Evolutionary conservation across 2,888 invertebrate species (phyloP).

Genomic region (Hipparchia sbordonii): DNA sequence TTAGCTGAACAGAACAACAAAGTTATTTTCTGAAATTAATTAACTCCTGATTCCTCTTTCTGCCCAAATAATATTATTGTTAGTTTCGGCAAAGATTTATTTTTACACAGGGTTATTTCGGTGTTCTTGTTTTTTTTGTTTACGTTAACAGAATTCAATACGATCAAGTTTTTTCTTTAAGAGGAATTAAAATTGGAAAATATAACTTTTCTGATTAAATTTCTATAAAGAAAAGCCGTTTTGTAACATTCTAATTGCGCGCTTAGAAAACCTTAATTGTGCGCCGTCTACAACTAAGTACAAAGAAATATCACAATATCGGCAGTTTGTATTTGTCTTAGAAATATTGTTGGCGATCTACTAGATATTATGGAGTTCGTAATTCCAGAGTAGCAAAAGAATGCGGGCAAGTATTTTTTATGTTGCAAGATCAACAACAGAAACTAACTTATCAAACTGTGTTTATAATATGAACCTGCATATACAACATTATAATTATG

Average conservation of each 20-base stretch:
- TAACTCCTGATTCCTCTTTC: not conserved
- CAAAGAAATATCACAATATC: constrained; percentile 47
- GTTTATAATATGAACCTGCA: constrained; percentile 40
- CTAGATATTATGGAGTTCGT: constrained; percentile 1
- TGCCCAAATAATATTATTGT: too few relatives aligned
- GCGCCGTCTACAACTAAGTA: constrained; percentile 27
- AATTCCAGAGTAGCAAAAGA: constrained; percentile 28
- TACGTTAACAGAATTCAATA: not conserved
- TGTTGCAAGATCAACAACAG: constrained; percentile 25
- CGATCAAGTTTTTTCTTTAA: not conserved
- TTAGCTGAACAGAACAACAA: not conserved
- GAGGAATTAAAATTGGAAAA: too few relatives aligned
- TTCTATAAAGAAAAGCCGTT: not conserved
- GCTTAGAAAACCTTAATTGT: constrained; percentile 25
- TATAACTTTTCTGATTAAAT: too few relatives aligned
- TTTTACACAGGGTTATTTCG: too few relatives aligned
- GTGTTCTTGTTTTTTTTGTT: not conserved
- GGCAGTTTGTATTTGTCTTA: constrained; percentile 42
- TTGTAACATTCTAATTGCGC: constrained; percentile 8
- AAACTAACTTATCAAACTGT: constrained; percentile 30
- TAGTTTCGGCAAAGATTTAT: too few relatives aligned
- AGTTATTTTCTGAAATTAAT: not conserved
- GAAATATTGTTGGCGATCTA: constrained; percentile 24
- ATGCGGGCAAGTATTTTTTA: constrained; percentile 48
- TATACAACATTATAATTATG: constrained; percentile 47